Conservation (phyloP, 2,888 invertebrate genomes). For the Dione juno region DNA sequence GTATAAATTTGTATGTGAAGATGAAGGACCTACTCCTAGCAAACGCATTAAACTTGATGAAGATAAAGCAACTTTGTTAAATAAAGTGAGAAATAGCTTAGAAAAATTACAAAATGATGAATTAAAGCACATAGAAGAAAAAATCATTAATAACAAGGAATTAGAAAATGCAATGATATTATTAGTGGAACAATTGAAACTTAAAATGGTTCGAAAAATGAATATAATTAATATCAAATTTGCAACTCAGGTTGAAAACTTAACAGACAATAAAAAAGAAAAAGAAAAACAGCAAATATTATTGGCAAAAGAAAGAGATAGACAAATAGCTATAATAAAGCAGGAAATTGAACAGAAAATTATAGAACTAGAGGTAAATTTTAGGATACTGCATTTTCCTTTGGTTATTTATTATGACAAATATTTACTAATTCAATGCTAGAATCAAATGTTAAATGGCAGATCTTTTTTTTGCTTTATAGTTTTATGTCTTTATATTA, state of each 20-base stretch:
- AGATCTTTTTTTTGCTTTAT: no score
- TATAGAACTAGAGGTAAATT: conserved; percentile 62
- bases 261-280: conserved; percentile 75
- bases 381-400: neutral
- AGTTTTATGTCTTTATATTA: no score
- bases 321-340: conserved; percentile 61
- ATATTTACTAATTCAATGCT: neutral
- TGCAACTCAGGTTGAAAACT: conserved; percentile 71
- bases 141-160: conserved; percentile 70
- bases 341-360: conserved; percentile 70
- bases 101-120: conserved; percentile 72
- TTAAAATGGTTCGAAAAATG: conserved; percentile 75
- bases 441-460: no score
- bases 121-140: conserved; percentile 72
- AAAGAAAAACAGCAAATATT: conserved; percentile 72
- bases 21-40: conserved; percentile 55
- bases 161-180: conserved; percentile 67
- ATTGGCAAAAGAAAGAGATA: conserved; percentile 74
- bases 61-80: conserved; percentile 53
- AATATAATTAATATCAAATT: conserved; percentile 70
- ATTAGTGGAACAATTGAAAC: conserved; percentile 72
- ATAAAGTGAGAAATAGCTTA: conserved; percentile 72
- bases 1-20: conserved; percentile 59
- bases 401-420: neutral
- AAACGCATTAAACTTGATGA: conserved; percentile 67